Conservation (phyloP, 2,797 vertebrate genomes). For the Phoeniculus purpureus region DNA sequence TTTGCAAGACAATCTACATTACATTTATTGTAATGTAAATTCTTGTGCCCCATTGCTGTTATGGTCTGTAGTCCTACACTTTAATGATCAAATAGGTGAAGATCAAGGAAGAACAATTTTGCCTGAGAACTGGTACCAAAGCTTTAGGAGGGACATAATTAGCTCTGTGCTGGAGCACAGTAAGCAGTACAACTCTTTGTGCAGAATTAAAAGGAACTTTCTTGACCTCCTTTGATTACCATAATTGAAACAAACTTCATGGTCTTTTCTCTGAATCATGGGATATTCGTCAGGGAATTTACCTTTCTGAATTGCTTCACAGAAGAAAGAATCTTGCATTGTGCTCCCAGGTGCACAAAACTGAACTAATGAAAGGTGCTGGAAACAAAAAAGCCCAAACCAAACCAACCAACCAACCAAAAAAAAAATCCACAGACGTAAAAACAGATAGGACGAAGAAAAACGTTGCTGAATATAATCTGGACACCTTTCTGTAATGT, state of each 20-base stretch:
- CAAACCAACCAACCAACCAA: too few species aligned
- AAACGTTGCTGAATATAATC: neutral
- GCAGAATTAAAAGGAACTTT: neutral
- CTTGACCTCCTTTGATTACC: conserved; percentile 20
- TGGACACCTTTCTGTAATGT: neutral
- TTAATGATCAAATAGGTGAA: neutral
- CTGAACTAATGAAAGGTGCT: neutral
- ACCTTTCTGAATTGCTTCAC: conserved; percentile 21
- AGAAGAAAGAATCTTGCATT: neutral
- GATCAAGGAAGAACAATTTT: neutral
- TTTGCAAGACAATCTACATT: neutral
- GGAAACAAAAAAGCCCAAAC: neutral
- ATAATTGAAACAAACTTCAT: conserved; percentile 23
- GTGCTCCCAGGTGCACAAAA: neutral
- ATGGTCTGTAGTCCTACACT: neutral
- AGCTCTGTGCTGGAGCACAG: neutral
- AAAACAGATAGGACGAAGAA: neutral
- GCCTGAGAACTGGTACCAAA: neutral
- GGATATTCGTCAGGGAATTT: neutral
- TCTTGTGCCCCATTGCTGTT: neutral
- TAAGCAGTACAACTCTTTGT: neutral
- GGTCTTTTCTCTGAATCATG: neutral
- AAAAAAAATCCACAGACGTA: neutral
- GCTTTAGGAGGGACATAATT: neutral
- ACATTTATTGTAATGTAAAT: neutral